Conservation (phyloP, 2,113 vertebrate genomes). For the Cettia cetti region DNA sequence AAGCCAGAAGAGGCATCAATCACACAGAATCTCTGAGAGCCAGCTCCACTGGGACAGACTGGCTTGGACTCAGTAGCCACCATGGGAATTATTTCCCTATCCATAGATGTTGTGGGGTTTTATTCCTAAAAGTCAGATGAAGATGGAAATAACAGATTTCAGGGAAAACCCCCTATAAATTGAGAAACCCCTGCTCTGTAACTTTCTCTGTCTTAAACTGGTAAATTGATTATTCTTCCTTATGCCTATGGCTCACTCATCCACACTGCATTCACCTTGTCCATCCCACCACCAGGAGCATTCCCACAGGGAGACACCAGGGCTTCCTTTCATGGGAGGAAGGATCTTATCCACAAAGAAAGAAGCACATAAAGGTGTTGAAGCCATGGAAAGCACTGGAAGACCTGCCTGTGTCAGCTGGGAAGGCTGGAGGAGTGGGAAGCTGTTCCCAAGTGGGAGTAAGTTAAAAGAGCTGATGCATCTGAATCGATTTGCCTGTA, state of each 20-base stretch:
- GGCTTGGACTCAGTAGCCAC: background rate
- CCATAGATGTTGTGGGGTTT: background rate
- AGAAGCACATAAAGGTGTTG: background rate
- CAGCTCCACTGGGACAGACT: background rate
- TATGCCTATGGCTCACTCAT: background rate
- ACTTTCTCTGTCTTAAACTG: background rate
- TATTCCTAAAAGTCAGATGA: background rate
- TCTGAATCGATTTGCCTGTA: background rate
- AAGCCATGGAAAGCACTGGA: background rate
- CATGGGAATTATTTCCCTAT: background rate
- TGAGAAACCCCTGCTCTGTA: rapidly evolving
- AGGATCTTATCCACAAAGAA: background rate
- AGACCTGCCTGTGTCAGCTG: background rate
- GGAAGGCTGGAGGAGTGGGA: slow-evolving; percentile 12
- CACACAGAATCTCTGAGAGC: background rate
- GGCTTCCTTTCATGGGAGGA: background rate
- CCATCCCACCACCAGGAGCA: background rate
- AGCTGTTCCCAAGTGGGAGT: background rate
- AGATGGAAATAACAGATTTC: background rate
- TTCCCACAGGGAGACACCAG: background rate
- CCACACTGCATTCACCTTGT: background rate
- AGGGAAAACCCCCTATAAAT: background rate
- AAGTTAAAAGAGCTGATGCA: background rate
- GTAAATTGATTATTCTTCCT: background rate
- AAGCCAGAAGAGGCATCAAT: background rate